phyloP scores from a whole-genome alignment of 2,797 vertebrate genomes.

The Carapus acus region DNA sequence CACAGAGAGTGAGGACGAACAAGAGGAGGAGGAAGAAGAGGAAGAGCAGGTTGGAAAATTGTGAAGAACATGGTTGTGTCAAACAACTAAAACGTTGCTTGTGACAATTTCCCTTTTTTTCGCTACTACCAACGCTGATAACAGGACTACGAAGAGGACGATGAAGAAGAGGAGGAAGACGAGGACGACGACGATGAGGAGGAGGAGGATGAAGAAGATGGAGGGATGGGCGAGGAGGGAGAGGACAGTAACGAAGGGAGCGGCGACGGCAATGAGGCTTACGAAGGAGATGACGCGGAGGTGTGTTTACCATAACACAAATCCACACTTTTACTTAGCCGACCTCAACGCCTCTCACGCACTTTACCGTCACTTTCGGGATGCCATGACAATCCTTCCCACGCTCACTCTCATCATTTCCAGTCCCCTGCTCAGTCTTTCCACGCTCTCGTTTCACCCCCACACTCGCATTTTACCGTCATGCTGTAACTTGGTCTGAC shows the following conservation, averaged over 20 bases:
- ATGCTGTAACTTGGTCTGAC: conserved; percentile 33
- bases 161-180: conserved; percentile 78
- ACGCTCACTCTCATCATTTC: conserved; percentile 10
- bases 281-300: conserved; percentile 89
- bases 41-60: conserved; percentile 61
- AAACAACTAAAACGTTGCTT: background rate
- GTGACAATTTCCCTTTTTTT: background rate
- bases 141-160: conserved; percentile 84
- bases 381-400: conserved; percentile 17
- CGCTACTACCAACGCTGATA: background rate
- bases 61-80: no score
- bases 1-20: conserved; percentile 89
- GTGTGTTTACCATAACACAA: conserved; percentile 56
- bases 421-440: conserved; percentile 42
- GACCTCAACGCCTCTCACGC: conserved; percentile 4
- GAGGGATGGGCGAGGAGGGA: conserved; percentile 87
- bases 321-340: no score
- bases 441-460: conserved; percentile 31
- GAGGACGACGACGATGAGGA: conserved; percentile 89
- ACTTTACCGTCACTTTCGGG: conserved; percentile 10
- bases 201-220: conserved; percentile 87
- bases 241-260: conserved; percentile 94
- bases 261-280: conserved; percentile 87
- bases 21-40: conserved; percentile 87
- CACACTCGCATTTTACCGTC: conserved; percentile 2